These are phyloP conservation scores for Pseudotriccus pelzelni DNA, from an alignment of 2,797 vertebrate genomes.

Conservation along the genomic window DNA sequence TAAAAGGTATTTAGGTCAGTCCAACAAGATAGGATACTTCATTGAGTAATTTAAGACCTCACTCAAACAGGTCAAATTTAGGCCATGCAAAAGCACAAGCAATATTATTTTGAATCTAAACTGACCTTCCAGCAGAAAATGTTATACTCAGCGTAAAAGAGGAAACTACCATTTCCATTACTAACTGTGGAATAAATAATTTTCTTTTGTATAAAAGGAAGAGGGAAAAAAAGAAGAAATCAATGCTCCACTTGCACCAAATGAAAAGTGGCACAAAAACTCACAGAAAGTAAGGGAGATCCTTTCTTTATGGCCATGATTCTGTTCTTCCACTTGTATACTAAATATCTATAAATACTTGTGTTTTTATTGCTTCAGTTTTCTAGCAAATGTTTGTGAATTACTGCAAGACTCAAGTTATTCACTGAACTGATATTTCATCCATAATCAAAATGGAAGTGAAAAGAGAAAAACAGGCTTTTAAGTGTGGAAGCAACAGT, in stretches of 20 bases:
- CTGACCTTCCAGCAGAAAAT: not conserved
- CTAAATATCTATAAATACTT: not conserved
- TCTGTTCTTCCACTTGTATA: not conserved
- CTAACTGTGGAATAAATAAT: not conserved
- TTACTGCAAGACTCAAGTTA: not conserved
- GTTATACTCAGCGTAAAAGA: not conserved
- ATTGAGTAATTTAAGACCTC: not conserved
- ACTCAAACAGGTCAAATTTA: not conserved
- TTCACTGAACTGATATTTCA: not conserved
- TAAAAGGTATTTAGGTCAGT: not conserved
- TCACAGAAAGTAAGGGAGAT: not conserved
- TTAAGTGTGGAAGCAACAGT: not conserved
- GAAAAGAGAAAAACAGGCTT: not conserved
- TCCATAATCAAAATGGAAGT: not conserved
- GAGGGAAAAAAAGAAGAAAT: not conserved
- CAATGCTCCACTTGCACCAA: not conserved
- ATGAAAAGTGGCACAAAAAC: not conserved
- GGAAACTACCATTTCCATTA: constrained; percentile 3
- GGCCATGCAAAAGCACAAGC: not conserved
- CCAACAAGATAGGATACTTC: not conserved
- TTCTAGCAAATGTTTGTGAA: not conserved
- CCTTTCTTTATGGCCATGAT: not conserved
- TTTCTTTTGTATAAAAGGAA: not conserved
- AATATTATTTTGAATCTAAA: not conserved
- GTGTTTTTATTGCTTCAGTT: not conserved